phyloP scores from a whole-genome alignment of 2,888 invertebrate genomes.

The Elysia crispata region DNA sequence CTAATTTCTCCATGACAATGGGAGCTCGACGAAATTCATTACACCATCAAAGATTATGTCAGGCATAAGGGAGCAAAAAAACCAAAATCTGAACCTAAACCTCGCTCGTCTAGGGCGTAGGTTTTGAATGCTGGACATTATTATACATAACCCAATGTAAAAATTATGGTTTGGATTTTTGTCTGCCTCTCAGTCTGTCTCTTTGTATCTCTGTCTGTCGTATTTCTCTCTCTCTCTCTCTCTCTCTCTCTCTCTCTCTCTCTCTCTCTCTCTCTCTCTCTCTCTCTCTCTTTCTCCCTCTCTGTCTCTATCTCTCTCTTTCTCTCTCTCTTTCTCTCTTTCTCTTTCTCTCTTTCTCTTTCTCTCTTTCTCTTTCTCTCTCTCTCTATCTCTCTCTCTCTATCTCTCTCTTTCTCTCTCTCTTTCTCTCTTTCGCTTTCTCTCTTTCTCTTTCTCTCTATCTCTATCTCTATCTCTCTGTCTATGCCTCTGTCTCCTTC shows the following conservation, averaged over 20 bases:
- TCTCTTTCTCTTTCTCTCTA: slow-evolving; percentile 21
- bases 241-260: slow-evolving; percentile 29
- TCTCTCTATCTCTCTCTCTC: slow-evolving; percentile 23
- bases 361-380: neutral
- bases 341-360: slow-evolving; percentile 12
- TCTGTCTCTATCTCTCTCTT: slow-evolving; percentile 11
- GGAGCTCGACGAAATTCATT: too few species aligned
- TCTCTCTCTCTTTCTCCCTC: slow-evolving; percentile 3
- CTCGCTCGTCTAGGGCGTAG: too few species aligned
- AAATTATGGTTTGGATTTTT: too few species aligned
- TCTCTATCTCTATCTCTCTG: slow-evolving; percentile 30
- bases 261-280: slow-evolving; percentile 22
- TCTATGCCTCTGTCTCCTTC: slow-evolving; percentile 16
- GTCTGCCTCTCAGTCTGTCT: too few species aligned
- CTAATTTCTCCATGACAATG: too few species aligned
- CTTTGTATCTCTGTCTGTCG: too few species aligned
- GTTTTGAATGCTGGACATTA: too few species aligned
- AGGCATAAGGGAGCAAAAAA: too few species aligned
- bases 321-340: slow-evolving; percentile 29
- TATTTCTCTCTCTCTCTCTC: slow-evolving; percentile 22
- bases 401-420: slow-evolving; percentile 12
- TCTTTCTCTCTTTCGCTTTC: neutral
- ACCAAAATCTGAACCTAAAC: too few species aligned
- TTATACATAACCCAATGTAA: too few species aligned
- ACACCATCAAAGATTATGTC: too few species aligned